Percentiles rank a stretch among this genome's conserved stretches.
phyloP scores from a whole-genome alignment of 35 echinoderm and acorn worm species.

The Apostichopus japonicus region DNA sequence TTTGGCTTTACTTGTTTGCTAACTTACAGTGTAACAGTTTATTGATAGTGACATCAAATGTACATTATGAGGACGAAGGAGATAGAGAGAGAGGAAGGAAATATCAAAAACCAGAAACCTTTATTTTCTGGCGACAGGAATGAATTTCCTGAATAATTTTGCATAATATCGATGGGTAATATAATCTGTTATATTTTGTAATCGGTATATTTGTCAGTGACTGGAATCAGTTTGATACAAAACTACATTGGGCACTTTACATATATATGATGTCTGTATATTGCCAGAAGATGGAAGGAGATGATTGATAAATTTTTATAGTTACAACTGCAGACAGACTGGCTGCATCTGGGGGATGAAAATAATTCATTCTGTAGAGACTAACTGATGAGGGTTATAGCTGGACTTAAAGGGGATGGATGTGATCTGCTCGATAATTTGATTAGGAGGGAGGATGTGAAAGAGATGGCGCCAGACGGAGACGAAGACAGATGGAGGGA shows the following conservation, averaged over 20 bases:
- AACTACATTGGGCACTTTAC: neutral
- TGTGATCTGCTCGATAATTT: neutral
- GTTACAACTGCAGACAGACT: neutral
- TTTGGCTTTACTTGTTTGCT: no score
- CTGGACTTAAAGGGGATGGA: neutral
- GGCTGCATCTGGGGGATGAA: neutral
- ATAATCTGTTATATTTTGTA: no score
- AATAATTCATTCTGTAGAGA: neutral
- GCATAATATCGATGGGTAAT: neutral
- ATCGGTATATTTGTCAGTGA: no score
- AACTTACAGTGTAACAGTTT: neutral
- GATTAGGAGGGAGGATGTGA: no score
- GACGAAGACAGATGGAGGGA: neutral
- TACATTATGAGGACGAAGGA: neutral
- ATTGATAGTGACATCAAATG: neutral
- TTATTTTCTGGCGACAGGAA: neutral
- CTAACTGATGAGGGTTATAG: neutral
- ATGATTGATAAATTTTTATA: neutral
- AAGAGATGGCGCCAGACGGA: no score
- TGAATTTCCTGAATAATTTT: slow-evolving; percentile 1
- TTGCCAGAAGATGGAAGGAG: neutral
- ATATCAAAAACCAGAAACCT: neutral
- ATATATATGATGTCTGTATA: no score
- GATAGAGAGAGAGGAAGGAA: neutral
- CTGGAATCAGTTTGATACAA: no score